phyloP scores from a whole-genome alignment of 2,888 invertebrate genomes.

The Yponomeuta evonymella region DNA sequence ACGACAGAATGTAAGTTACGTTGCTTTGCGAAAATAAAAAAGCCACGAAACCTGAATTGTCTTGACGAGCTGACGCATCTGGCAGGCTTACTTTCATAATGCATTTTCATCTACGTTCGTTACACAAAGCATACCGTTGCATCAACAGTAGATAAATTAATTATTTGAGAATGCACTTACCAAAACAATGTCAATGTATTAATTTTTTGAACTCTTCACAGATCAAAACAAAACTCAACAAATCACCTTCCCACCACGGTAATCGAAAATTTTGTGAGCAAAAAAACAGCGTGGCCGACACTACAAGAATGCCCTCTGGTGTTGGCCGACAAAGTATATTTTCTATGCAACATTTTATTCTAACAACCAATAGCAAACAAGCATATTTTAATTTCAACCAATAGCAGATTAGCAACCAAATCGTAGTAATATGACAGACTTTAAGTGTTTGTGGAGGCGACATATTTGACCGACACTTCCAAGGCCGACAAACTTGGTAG shows the following conservation, averaged over 20 bases:
- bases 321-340: slow-evolving; percentile 56
- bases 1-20: not conserved
- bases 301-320: slow-evolving; percentile 39
- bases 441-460: slow-evolving; percentile 36
- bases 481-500: slow-evolving; percentile 28
- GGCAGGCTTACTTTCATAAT: not conserved
- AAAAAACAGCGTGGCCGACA: slow-evolving; percentile 63
- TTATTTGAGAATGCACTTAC: slow-evolving; percentile 38
- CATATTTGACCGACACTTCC: slow-evolving; percentile 44
- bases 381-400: slow-evolving; percentile 12
- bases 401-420: slow-evolving; percentile 7
- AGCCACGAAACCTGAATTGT: slow-evolving; percentile 10
- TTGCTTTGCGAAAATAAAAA: not conserved
- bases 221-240: slow-evolving; percentile 51
- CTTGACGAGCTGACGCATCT: slow-evolving; percentile 5
- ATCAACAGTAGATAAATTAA: not conserved
- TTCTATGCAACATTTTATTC: slow-evolving; percentile 22
- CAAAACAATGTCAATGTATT: slow-evolving; percentile 54
- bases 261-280: slow-evolving; percentile 57
- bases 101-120: not conserved
- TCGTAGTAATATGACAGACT: slow-evolving; percentile 46
- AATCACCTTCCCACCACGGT: slow-evolving; percentile 37
- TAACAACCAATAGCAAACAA: slow-evolving; percentile 11
- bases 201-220: slow-evolving; percentile 48
- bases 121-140: not conserved